Conservation (phyloP, 1,140 invertebrate genomes). For the Drosophila athabasca region DNA sequence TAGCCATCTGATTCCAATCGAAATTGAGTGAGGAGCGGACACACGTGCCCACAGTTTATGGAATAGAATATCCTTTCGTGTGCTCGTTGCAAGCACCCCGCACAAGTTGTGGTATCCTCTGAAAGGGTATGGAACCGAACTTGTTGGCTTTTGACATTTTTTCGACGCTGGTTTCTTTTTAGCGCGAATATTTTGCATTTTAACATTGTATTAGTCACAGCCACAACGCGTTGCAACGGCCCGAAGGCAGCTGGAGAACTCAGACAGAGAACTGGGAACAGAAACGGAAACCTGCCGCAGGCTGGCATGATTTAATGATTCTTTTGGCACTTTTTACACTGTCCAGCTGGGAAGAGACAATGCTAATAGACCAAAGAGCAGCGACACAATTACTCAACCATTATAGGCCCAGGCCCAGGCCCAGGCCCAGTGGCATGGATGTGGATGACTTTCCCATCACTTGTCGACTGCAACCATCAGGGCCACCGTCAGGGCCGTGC, state of each 20-base stretch:
- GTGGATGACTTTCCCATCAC: conserved; percentile 37
- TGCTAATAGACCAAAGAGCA: too few relatives aligned
- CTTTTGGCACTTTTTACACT: conserved; percentile 20
- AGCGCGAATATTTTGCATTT: conserved; percentile 78
- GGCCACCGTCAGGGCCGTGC: conserved; percentile 28
- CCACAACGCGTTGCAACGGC: conserved; percentile 27
- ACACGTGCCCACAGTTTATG: too few relatives aligned
- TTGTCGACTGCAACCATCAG: conserved; percentile 25
- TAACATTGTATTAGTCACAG: conserved; percentile 83
- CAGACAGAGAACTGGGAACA: conserved; percentile 23
- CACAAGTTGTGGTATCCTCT: too few relatives aligned
- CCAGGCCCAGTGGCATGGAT: conserved; percentile 5
- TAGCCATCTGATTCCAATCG: too few relatives aligned
- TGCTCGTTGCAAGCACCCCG: too few relatives aligned
- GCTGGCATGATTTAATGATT: conserved; percentile 54
- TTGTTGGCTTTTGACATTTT: conserved; percentile 79
- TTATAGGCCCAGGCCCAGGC: conserved; percentile 13
- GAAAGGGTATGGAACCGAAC: conserved; percentile 29
- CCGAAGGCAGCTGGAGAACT: conserved; percentile 37
- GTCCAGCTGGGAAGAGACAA: background rate
- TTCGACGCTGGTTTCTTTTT: conserved; percentile 50
- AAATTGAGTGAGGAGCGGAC: too few relatives aligned
- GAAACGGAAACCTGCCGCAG: conserved; percentile 42
- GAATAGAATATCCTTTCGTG: background rate
- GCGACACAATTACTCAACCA: conserved; percentile 30